A percentile compares a stretch with the other conserved stretches of the same genome.
These are phyloP conservation scores for Diglossa cyanea DNA, from an alignment of 2,797 vertebrate species.

Conservation along the genomic window DNA sequence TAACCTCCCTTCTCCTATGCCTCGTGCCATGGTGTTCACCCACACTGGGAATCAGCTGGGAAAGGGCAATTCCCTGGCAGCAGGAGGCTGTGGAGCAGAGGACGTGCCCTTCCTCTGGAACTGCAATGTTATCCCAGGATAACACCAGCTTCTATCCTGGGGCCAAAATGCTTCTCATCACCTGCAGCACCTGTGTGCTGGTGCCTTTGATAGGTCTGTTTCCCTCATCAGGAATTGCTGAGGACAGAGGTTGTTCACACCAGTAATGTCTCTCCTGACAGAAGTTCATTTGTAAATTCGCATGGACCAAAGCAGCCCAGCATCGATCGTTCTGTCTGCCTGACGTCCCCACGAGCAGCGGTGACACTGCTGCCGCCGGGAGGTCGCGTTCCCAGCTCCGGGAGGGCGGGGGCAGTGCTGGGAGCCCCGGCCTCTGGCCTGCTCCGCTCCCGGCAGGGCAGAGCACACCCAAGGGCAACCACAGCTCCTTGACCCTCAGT, in stretches of 20 bases:
- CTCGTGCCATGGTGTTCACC: fast-evolving
- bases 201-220: neutral
- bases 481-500: neutral
- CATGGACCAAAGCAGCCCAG: neutral
- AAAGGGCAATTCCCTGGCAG: neutral
- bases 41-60: fast-evolving
- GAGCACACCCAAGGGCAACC: fast-evolving
- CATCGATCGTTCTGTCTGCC: neutral
- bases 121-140: neutral
- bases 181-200: neutral
- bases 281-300: neutral
- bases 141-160: neutral
- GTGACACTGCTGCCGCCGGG: neutral
- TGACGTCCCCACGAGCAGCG: neutral
- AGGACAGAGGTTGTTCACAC: neutral
- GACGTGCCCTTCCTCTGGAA: neutral
- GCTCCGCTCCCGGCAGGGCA: neutral
- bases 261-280: neutral
- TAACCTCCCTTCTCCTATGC: neutral
- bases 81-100: neutral
- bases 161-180: neutral
- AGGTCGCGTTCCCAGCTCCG: fast-evolving
- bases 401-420: fast-evolving
- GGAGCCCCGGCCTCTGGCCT: neutral
- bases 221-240: neutral